Conservation (phyloP, 2,797 vertebrate species). For the Silurus aristotelis region DNA sequence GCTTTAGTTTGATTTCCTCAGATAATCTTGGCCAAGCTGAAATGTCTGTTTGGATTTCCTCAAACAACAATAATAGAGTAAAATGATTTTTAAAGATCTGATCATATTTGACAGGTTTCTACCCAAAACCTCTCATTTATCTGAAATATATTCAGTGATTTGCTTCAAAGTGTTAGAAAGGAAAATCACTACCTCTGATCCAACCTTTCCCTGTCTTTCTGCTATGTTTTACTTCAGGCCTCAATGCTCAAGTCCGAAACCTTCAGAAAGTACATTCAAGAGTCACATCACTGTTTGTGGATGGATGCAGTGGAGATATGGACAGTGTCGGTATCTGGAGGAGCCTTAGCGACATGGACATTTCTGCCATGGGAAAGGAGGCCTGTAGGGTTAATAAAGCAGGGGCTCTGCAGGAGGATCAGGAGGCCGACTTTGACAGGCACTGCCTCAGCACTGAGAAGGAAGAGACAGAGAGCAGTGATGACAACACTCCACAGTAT, state of each 20-base stretch:
- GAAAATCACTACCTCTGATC: neutral
- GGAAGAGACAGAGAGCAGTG: slow-evolving; percentile 80
- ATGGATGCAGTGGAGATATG: slow-evolving; percentile 64
- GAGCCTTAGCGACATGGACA: slow-evolving; percentile 78
- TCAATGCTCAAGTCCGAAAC: slow-evolving; percentile 75
- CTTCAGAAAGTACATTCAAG: slow-evolving; percentile 72
- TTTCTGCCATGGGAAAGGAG: slow-evolving; percentile 69
- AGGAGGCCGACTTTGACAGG: slow-evolving; percentile 70
- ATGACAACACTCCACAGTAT: slow-evolving; percentile 78
- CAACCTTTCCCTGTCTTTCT: neutral
- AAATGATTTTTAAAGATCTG: neutral
- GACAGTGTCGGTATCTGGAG: slow-evolving; percentile 73
- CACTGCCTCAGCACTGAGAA: slow-evolving; percentile 71
- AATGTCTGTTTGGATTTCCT: neutral
- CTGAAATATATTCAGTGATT: neutral
- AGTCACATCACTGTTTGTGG: slow-evolving; percentile 76
- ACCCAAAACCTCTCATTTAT: neutral
- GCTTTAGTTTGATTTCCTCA: slow-evolving; percentile 1
- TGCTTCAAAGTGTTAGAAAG: neutral
- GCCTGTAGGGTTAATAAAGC: slow-evolving; percentile 49
- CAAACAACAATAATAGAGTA: neutral
- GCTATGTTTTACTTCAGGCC: slow-evolving; percentile 60
- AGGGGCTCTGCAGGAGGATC: slow-evolving; percentile 62
- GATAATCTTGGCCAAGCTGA: neutral
- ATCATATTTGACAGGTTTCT: neutral